phyloP scores from a whole-genome alignment of 2,797 vertebrate species.

The Monodelphis domestica region DNA sequence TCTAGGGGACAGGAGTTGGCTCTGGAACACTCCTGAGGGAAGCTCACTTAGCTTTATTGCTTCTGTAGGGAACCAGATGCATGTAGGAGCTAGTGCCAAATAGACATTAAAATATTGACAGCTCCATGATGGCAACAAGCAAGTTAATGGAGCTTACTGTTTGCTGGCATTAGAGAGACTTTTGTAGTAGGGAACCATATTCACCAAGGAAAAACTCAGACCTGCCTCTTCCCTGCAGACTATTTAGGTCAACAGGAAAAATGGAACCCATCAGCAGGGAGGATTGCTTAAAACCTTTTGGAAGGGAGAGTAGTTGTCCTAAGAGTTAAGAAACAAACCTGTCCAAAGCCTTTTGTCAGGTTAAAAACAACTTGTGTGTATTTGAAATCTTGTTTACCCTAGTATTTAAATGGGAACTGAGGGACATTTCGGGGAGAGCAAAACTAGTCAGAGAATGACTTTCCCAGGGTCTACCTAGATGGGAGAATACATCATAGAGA shows the following conservation, averaged over 20 bases:
- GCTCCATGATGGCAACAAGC: not conserved
- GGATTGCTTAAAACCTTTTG: not conserved
- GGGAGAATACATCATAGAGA: not conserved
- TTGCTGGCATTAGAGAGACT: not conserved
- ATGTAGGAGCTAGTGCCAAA: not conserved
- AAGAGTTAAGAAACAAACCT: not conserved
- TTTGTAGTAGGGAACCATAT: not conserved
- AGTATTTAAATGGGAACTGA: not conserved
- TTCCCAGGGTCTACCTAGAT: not conserved
- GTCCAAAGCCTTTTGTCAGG: not conserved
- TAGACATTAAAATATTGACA: not conserved
- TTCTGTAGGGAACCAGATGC: not conserved
- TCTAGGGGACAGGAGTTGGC: not conserved
- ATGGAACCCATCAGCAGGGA: not conserved
- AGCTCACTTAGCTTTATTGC: not conserved
- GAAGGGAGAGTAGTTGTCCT: not conserved
- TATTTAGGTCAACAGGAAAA: not conserved
- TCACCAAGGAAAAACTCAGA: not conserved
- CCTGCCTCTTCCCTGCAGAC: not conserved
- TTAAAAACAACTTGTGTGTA: not conserved
- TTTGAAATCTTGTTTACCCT: not conserved
- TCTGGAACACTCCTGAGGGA: not conserved
- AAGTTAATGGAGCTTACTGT: not conserved
- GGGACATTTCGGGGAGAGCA: not conserved
- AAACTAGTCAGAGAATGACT: not conserved